A percentile compares a stretch with the other conserved stretches of the same genome.
Evolutionary conservation across 2,888 invertebrate genomes (phyloP).

Genomic region (Acrobasis suavella): DNA sequence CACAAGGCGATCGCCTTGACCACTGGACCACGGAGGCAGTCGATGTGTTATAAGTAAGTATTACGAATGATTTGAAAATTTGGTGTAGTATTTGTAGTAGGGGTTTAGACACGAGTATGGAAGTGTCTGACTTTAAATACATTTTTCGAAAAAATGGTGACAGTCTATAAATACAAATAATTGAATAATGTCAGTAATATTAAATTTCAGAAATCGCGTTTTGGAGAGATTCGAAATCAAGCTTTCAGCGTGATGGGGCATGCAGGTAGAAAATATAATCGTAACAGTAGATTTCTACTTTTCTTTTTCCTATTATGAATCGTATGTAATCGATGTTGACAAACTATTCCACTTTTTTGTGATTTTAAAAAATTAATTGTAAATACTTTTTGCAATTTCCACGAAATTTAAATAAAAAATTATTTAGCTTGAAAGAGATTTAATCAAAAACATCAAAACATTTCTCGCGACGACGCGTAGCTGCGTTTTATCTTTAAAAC

Average conservation of each 20-base stretch:
- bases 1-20: too few relatives aligned
- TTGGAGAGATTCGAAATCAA: too few relatives aligned
- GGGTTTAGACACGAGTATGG: background rate
- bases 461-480: slow-evolving; percentile 15
- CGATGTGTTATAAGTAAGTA: too few relatives aligned
- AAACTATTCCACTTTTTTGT: too few relatives aligned
- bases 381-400: too few relatives aligned
- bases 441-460: slow-evolving; percentile 28
- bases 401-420: too few relatives aligned
- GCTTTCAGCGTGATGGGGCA: too few relatives aligned
- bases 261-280: too few relatives aligned
- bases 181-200: background rate
- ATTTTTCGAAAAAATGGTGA: slow-evolving; percentile 1
- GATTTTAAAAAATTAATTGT: background rate
- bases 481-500: slow-evolving; percentile 28
- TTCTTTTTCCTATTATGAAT: too few relatives aligned
- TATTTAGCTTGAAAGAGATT: background rate
- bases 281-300: too few relatives aligned
- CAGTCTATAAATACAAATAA: background rate
- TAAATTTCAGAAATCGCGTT: background rate
- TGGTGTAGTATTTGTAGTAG: background rate
- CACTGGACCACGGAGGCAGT: too few relatives aligned
- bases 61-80: slow-evolving; percentile 25
- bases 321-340: too few relatives aligned
- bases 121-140: background rate